These are phyloP conservation scores for Boloria selene DNA, from an alignment of 2,888 invertebrate genomes.

Conservation along the genomic window DNA sequence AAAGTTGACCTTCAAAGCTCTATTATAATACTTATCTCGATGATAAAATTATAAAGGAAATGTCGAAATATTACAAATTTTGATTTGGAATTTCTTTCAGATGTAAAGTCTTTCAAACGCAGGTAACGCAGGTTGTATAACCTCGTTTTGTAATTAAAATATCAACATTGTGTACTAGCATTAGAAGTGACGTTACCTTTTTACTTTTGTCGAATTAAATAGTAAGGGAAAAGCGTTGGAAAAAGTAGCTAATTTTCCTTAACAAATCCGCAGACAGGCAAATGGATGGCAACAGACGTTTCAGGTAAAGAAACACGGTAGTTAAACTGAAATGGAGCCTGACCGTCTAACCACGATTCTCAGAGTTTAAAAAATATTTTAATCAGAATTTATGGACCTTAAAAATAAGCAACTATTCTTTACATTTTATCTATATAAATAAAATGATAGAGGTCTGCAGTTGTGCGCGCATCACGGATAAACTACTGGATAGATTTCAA, in stretches of 20 bases:
- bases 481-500: too few relatives aligned
- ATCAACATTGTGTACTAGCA: background rate
- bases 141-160: slow-evolving; percentile 9
- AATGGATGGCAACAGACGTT: slow-evolving; percentile 39
- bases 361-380: slow-evolving; percentile 35
- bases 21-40: too few relatives aligned
- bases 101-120: too few relatives aligned
- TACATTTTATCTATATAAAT: too few relatives aligned
- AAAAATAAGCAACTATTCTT: slow-evolving; percentile 18
- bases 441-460: too few relatives aligned
- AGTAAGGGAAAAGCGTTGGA: slow-evolving; percentile 33
- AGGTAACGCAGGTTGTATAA: background rate
- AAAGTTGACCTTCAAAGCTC: too few relatives aligned
- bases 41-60: too few relatives aligned
- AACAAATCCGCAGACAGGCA: slow-evolving; percentile 40
- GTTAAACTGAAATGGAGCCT: slow-evolving; percentile 40
- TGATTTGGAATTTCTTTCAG: too few relatives aligned
- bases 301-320: slow-evolving; percentile 38
- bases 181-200: slow-evolving; percentile 6
- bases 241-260: slow-evolving; percentile 41
- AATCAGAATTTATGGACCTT: slow-evolving; percentile 35
- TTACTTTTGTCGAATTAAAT: slow-evolving; percentile 34
- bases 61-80: too few relatives aligned
- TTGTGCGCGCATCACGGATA: too few relatives aligned
- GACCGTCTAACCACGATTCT: slow-evolving; percentile 34